A percentile compares a stretch with the other conserved stretches of the same genome.
Conservation (phyloP, 1,140 invertebrate genomes). For the Heliconius hermathena region DNA sequence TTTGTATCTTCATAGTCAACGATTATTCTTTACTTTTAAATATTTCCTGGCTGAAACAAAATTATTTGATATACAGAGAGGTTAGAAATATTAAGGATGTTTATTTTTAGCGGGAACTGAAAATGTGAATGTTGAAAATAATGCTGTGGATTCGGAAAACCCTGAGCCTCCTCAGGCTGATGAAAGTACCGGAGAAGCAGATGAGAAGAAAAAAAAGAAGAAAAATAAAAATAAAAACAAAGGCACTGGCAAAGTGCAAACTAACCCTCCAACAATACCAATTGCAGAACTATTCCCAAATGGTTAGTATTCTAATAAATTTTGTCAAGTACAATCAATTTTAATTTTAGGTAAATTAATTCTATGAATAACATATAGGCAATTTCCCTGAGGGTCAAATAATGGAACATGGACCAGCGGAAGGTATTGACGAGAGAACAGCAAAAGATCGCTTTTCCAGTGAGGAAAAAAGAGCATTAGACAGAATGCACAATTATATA, state of each 20-base stretch:
- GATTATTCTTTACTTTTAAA: not conserved
- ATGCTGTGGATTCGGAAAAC: slow-evolving; percentile 50
- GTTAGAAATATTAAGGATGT: slow-evolving; percentile 24
- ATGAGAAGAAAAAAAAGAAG: slow-evolving; percentile 86
- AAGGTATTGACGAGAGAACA: slow-evolving; percentile 89
- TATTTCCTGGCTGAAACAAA: not conserved
- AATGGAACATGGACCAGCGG: slow-evolving; percentile 87
- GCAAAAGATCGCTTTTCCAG: slow-evolving; percentile 93
- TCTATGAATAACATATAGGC: slow-evolving; percentile 60
- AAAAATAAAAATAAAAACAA: slow-evolving; percentile 83
- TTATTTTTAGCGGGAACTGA: slow-evolving; percentile 53
- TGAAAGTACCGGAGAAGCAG: slow-evolving; percentile 73
- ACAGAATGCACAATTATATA: slow-evolving; percentile 92
- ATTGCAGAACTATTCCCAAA: slow-evolving; percentile 93
- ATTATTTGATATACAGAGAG: not conserved
- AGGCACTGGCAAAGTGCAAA: slow-evolving; percentile 64
- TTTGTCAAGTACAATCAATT: not conserved
- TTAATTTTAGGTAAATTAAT: not conserved
- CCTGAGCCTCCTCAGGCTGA: slow-evolving; percentile 48
- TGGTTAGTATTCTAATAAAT: slow-evolving; percentile 79
- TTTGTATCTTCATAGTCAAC: not conserved
- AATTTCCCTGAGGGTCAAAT: slow-evolving; percentile 91
- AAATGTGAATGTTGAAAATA: slow-evolving; percentile 46
- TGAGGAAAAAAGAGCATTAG: slow-evolving; percentile 94
- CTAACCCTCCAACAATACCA: slow-evolving; percentile 91